Percentiles rank a stretch among this genome's conserved stretches.
Conservation (phyloP, 2,797 vertebrate species). For the Gambelia wislizenii region DNA sequence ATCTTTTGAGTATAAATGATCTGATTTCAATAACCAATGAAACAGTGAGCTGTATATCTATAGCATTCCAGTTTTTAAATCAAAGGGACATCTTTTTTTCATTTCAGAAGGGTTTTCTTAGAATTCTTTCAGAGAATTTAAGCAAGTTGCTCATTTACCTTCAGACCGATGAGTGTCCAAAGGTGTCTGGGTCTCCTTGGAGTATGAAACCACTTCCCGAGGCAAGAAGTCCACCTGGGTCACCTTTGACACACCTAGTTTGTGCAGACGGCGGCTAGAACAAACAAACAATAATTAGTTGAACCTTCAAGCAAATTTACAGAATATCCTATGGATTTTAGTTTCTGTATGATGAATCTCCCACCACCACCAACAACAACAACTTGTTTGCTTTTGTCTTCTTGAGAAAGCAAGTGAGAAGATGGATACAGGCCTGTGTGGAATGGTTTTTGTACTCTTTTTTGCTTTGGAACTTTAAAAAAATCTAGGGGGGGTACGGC, state of each 20-base stretch:
- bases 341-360: neutral
- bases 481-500: neutral
- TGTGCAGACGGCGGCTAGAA: conserved; percentile 88
- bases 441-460: neutral
- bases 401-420: neutral
- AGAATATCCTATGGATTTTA: neutral
- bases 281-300: conserved; percentile 6
- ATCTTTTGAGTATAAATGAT: neutral
- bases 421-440: neutral
- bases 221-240: conserved; percentile 97
- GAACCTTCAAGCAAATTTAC: conserved; percentile 4
- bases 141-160: conserved; percentile 80
- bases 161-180: conserved; percentile 89
- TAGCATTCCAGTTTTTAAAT: neutral
- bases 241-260: conserved; percentile 93
- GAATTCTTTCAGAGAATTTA: neutral
- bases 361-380: neutral
- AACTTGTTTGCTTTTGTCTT: neutral
- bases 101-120: neutral
- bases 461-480: neutral
- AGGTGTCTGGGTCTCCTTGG: conserved; percentile 97
- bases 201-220: conserved; percentile 93
- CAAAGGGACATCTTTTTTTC: neutral
- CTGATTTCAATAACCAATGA: neutral
- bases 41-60: neutral